Evolutionary conservation across 2,113 vertebrate species (phyloP).

Genomic region (Grammomys surdaster): DNA sequence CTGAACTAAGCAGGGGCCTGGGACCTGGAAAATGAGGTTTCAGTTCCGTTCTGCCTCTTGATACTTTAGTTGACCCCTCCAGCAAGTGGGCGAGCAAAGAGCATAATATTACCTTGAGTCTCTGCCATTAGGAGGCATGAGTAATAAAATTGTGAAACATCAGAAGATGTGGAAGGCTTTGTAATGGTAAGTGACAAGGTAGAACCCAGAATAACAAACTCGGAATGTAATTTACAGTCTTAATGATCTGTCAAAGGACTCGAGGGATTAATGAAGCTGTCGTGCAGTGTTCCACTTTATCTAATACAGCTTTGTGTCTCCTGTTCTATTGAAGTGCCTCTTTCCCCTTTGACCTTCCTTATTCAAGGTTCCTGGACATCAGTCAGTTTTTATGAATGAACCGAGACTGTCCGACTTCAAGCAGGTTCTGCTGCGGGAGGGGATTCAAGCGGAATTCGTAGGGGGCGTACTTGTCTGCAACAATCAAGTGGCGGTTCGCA

Average conservation of each 20-base stretch:
- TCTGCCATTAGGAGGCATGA: constrained; percentile 52
- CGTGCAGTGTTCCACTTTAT: background rate
- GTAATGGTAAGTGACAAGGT: constrained; percentile 63
- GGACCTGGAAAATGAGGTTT: background rate
- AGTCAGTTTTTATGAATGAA: constrained; percentile 99
- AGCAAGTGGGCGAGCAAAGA: constrained; percentile 51
- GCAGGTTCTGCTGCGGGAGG: constrained; percentile 97
- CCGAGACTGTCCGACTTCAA: constrained; percentile 99
- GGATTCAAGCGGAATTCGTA: constrained; percentile 99
- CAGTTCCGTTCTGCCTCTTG: constrained; percentile 34
- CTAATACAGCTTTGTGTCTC: background rate
- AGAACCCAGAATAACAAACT: constrained; percentile 49
- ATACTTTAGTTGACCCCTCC: constrained; percentile 50
- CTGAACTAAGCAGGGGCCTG: background rate
- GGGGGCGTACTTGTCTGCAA: constrained; percentile 99
- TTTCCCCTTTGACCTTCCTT: constrained; percentile 55
- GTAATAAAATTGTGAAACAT: constrained; percentile 64
- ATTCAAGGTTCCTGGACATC: constrained; percentile 94
- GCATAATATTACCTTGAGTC: background rate
- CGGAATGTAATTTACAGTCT: constrained; percentile 31
- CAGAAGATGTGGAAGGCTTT: constrained; percentile 58
- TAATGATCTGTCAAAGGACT: constrained; percentile 41
- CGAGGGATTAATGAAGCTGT: constrained; percentile 13
- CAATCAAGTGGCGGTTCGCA: constrained; percentile 98
- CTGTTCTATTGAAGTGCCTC: constrained; percentile 28